Base-by-base conservation (phyloP, 2,113 vertebrate species). In the Podarcis cretensis region DNA sequence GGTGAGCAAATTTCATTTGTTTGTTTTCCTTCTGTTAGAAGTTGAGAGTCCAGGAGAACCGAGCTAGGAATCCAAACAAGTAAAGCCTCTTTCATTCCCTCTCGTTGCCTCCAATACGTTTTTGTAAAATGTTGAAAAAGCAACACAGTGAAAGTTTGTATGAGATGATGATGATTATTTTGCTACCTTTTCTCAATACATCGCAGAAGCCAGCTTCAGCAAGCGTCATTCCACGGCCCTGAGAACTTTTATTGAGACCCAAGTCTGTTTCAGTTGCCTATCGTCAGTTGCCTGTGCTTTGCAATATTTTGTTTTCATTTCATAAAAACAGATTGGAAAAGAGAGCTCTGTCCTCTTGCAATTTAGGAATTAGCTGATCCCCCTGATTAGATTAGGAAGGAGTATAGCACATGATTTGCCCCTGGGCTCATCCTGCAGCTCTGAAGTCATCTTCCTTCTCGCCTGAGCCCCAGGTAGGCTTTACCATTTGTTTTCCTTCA, bases 1-100 rank as follows among this genome's bases (percentile, higher is more conserved):
- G 35, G 71, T 92, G 84, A 95, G 91, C 95, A 94, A 94, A 91
- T 91, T 93, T 92, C 92, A 89, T 89, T 85, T 71, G 94, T 74
- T 74, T 93, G 80, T 83, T 87, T 80, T 48, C 43, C 73, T 68
- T 54, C 85, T 71, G 0, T 0, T 2, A 40, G 93, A 86, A 73
- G 90, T 85, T 54, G 87, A 69, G 86, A 73, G 85, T 35, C 89
- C 83, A 92, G 92, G 88, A 92, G 93, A 78, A 16, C 32, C 5
- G 90, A 74, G 77, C 88, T 86, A 83, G 89, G 77, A 87, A 93
- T 79, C 25, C 75, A 32, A 6, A 10, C 54, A 90, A 94, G 81
- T 63, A 90, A 74, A 79, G 2, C 9, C 23, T 7, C 82, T 30
- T 74, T 65, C 27, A 5, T 66, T 48, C 37, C 40, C 48, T 32